Base-by-base conservation (phyloP, 2,888 invertebrate species). In the Panorpa germanica region DNA sequence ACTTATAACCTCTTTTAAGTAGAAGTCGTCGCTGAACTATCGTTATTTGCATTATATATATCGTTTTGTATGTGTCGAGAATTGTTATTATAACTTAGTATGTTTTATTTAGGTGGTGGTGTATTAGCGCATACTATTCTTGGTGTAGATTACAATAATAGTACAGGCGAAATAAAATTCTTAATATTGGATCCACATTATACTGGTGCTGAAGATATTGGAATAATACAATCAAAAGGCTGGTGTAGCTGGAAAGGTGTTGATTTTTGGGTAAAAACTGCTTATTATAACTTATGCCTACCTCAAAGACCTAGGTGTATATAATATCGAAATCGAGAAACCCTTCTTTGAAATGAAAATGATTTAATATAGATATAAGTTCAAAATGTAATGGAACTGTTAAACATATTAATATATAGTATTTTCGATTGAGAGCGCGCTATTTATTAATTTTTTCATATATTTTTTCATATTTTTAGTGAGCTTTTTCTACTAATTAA, bases 171-270 rank as follows among this genome's bases (percentile, higher is more conserved):
- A 37, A 65, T 80, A 1, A 76, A 77, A 43, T 98, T 88, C 55
- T 66, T 99, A n/a, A 83, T 99, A 41, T 59, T 99, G 21, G 98
- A 99, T 61, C 98, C 98, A 0, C 98, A 99, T 56, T 99, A 90
- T 53, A 91, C 86, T 0, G 96, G 90, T 1, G 52, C 62, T 0
- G 93, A 95, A 44, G 78, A 90, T 44, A 49, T 91, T 28, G 59
- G 65, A 18, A 63, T 61, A 0, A 70, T 85, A 28, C 59, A 73
- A 38, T 65, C 59, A 35, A 82, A 91, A 62, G 93, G 95, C 5
- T 93, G 93, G 88, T 95, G 96, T 50, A 86, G 82, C 1, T 99
- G 98, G 98, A 98, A 98, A 52, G 73, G 70, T 16, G 59, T 72
- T 3, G 75, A 81, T 37, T 99, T 99, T 55, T 99, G 98, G 96